These are phyloP conservation scores for Ciconia maguari DNA, from an alignment of 2,113 vertebrate species.

Conservation along the genomic window DNA sequence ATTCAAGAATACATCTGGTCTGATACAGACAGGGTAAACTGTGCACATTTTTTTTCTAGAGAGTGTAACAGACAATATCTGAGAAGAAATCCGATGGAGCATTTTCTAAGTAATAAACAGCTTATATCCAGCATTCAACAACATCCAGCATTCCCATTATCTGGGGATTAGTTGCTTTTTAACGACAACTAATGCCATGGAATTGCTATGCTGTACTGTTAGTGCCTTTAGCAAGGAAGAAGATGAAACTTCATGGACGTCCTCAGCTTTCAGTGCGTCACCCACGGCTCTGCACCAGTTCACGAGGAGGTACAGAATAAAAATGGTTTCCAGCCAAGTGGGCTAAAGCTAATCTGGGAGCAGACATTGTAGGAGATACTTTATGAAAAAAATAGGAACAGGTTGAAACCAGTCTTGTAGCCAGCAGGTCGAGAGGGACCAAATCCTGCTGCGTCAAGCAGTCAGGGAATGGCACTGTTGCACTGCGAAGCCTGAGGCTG, in stretches of 20 bases:
- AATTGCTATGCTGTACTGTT: neutral
- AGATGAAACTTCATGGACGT: neutral
- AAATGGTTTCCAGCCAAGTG: neutral
- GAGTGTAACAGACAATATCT: neutral
- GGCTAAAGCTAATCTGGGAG: neutral
- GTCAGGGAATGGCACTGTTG: neutral
- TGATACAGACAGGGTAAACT: neutral
- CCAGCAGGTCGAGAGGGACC: neutral
- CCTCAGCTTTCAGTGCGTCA: neutral
- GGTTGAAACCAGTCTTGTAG: neutral
- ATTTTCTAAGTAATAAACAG: neutral
- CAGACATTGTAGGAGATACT: neutral
- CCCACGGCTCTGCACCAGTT: neutral
- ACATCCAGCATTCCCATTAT: neutral
- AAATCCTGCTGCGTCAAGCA: neutral
- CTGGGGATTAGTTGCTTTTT: neutral
- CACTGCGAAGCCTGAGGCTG: neutral
- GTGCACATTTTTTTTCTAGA: neutral
- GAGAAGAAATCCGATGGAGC: neutral
- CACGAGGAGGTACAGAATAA: neutral
- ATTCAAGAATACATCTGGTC: neutral
- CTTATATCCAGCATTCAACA: neutral
- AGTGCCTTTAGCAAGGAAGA: neutral
- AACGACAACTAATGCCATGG: neutral
- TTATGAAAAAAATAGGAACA: neutral